Evolutionary conservation across 2,888 invertebrate genomes (phyloP).

Genomic region (Mylabris sibirica): DNA sequence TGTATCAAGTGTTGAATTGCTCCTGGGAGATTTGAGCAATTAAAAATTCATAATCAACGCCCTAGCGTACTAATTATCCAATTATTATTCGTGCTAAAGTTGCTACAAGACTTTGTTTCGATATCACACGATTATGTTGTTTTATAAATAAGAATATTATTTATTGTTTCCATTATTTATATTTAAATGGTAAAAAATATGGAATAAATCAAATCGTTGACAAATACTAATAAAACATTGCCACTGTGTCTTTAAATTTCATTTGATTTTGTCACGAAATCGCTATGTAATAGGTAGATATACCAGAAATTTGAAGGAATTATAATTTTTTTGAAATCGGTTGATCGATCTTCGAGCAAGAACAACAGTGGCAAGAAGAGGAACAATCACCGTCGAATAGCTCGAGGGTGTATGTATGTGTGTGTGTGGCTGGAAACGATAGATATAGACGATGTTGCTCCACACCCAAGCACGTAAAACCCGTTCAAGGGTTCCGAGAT

Average conservation of each 20-base stretch:
- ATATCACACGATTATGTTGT: not conserved
- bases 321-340: not conserved
- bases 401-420: constrained; percentile 22
- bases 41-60: constrained; percentile 12
- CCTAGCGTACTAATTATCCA: not conserved
- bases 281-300: too few relatives aligned
- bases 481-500: constrained; percentile 31
- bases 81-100: constrained; percentile 15
- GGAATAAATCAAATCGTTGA: not conserved
- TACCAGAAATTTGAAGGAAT: not conserved
- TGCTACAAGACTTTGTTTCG: not conserved
- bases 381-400: constrained; percentile 4
- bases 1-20: constrained; percentile 3
- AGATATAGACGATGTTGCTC: constrained; percentile 35
- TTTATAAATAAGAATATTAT: not conserved
- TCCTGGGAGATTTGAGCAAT: not conserved
- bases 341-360: constrained; percentile 7
- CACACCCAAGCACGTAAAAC: constrained; percentile 34
- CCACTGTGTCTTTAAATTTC: not conserved
- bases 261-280: not conserved
- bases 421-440: constrained; percentile 33
- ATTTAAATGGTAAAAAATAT: not conserved
- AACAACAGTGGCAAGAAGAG: constrained; percentile 13
- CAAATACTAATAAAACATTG: constrained; percentile 3
- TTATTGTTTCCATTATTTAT: not conserved